phyloP scores from a whole-genome alignment of 2,888 invertebrate species.

The Amphipyra berbera region DNA sequence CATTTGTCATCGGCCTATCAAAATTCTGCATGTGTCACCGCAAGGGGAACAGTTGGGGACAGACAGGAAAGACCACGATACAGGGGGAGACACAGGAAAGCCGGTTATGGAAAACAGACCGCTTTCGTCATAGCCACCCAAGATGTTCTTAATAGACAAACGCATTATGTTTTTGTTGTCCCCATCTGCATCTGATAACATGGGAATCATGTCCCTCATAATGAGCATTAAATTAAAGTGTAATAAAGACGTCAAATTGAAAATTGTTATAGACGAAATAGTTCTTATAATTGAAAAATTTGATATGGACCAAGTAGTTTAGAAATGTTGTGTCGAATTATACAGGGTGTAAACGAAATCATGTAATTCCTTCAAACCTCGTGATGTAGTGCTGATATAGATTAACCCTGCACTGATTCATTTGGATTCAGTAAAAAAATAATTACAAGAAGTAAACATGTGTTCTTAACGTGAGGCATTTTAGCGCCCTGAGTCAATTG shows the following conservation, averaged over 20 bases:
- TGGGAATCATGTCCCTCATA: constrained; percentile 34
- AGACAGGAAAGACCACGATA: constrained; percentile 44
- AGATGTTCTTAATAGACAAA: constrained; percentile 63
- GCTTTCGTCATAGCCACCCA: constrained; percentile 82
- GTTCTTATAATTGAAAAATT: constrained; percentile 22
- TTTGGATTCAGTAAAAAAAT: too few species aligned
- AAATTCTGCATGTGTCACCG: constrained; percentile 82
- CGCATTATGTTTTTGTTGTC: constrained; percentile 55
- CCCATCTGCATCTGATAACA: constrained; percentile 48
- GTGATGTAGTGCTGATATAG: too few species aligned
- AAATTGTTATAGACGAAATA: background rate
- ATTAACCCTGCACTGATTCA: too few species aligned
- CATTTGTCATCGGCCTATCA: constrained; percentile 72
- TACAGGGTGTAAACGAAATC: too few species aligned
- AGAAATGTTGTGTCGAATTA: too few species aligned
- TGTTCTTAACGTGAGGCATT: too few species aligned
- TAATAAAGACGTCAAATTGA: constrained; percentile 48
- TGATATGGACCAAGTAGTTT: constrained; percentile 14
- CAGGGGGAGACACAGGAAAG: constrained; percentile 40
- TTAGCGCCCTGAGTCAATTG: too few species aligned
- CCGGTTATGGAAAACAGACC: constrained; percentile 76
- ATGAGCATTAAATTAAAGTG: constrained; percentile 53
- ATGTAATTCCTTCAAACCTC: too few species aligned
- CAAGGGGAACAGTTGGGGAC: constrained; percentile 61
- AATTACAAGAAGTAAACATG: too few species aligned